A percentile compares a stretch with the other conserved stretches of the same genome.
Conservation (phyloP, 1,140 invertebrate genomes). For the Achatina immaculata region DNA sequence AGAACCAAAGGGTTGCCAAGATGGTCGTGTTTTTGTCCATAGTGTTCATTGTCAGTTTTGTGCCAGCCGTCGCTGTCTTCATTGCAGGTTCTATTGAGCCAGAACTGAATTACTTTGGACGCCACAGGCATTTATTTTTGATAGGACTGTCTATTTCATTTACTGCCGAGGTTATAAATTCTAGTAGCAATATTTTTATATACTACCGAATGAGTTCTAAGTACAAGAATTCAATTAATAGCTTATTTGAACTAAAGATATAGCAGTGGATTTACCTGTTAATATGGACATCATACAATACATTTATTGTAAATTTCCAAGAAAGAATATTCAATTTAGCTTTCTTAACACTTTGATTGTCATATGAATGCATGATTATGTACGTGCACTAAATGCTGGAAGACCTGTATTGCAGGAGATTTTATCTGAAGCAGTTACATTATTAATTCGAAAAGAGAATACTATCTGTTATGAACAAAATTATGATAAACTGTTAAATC, state of each 20-base stretch:
- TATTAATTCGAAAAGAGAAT: too few species aligned
- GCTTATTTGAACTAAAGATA: neutral
- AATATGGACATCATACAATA: too few species aligned
- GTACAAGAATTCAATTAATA: neutral
- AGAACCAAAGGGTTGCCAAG: neutral
- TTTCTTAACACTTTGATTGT: too few species aligned
- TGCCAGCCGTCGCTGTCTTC: neutral
- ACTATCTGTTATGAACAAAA: too few species aligned
- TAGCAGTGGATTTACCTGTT: too few species aligned
- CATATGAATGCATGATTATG: too few species aligned
- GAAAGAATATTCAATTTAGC: too few species aligned
- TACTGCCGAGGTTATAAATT: neutral
- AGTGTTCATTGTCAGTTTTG: neutral
- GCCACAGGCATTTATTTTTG: neutral
- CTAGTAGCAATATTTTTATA: neutral
- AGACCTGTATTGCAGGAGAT: too few species aligned
- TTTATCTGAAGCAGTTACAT: too few species aligned
- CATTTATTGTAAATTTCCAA: too few species aligned
- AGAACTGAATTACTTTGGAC: neutral
- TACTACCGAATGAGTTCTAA: conserved; percentile 1
- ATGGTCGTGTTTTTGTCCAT: neutral
- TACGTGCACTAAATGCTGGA: too few species aligned
- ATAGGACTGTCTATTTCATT: neutral
- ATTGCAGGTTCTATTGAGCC: neutral
- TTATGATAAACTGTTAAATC: too few species aligned